Conservation (phyloP, 2,113 vertebrate genomes). For the Ramphastos sulfuratus region DNA sequence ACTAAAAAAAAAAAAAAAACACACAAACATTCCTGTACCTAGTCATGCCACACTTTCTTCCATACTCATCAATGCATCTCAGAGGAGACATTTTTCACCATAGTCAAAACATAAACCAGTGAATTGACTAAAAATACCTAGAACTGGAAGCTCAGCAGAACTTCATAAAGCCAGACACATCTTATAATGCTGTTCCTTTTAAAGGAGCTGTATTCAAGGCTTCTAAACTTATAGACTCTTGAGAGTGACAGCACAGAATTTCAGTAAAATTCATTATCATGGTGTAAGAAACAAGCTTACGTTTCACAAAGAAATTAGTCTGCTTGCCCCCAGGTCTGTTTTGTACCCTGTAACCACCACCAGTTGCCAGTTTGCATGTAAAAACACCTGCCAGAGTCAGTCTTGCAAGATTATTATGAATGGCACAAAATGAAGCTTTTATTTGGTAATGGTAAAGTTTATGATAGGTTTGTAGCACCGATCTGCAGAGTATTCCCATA, state of each 20-base stretch:
- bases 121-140: background rate
- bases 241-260: background rate
- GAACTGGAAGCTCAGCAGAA: background rate
- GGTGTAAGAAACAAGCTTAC: background rate
- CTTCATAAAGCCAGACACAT: background rate
- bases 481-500: background rate
- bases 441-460: background rate
- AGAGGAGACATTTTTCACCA: background rate
- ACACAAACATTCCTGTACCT: background rate
- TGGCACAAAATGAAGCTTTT: background rate
- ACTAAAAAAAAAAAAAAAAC: background rate
- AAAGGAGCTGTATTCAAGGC: background rate
- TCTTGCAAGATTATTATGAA: background rate
- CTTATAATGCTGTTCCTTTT: background rate
- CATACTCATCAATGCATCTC: background rate
- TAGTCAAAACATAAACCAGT: background rate
- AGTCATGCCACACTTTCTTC: background rate
- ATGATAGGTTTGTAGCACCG: accelerated
- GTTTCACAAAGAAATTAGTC: background rate
- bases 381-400: background rate
- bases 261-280: background rate
- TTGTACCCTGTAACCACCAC: background rate
- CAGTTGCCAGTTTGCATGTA: accelerated
- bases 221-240: background rate
- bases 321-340: background rate